Percentiles rank a stretch among this genome's conserved stretches.
Evolutionary conservation across 2,888 invertebrate species (phyloP).

Genomic region (Drosophila subsilvestris): DNA sequence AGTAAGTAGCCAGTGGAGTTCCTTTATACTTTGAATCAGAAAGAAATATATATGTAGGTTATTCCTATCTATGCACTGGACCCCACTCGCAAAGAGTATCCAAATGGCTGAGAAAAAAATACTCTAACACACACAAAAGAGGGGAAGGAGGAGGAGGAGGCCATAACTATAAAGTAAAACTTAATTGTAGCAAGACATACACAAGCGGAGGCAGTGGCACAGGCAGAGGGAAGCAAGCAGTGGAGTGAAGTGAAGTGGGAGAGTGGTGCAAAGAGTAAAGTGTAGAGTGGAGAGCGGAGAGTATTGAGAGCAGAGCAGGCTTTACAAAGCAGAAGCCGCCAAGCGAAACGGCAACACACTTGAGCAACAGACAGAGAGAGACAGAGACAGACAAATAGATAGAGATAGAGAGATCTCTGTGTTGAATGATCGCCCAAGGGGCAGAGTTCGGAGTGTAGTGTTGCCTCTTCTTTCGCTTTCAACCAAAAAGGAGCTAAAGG

Average conservation of each 20-base stretch:
- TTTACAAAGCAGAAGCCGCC: constrained; percentile 68
- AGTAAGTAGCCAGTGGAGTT: too few species aligned
- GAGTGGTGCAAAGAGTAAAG: constrained; percentile 22
- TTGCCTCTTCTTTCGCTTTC: neutral
- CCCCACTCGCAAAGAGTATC: neutral
- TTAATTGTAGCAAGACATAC: constrained; percentile 66
- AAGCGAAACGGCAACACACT: constrained; percentile 65
- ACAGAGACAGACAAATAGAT: constrained; percentile 19
- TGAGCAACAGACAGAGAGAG: constrained; percentile 43
- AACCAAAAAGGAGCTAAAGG: neutral
- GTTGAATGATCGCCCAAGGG: neutral
- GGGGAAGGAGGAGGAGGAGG: constrained; percentile 32
- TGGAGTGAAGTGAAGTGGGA: constrained; percentile 25
- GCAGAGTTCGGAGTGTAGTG: neutral
- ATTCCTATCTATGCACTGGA: too few species aligned
- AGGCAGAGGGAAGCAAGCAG: constrained; percentile 21
- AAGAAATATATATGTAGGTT: too few species aligned
- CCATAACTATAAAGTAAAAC: constrained; percentile 72
- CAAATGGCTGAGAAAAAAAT: constrained; percentile 35
- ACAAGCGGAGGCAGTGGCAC: constrained; percentile 26
- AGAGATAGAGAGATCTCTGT: neutral
- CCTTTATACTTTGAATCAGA: too few species aligned
- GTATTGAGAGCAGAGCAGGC: constrained; percentile 21
- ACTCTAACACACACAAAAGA: constrained; percentile 42
- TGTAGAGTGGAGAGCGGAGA: constrained; percentile 22